These are phyloP conservation scores for Meleagris gallopavo DNA, from an alignment of 2,113 vertebrate genomes.

Conservation along the genomic window DNA sequence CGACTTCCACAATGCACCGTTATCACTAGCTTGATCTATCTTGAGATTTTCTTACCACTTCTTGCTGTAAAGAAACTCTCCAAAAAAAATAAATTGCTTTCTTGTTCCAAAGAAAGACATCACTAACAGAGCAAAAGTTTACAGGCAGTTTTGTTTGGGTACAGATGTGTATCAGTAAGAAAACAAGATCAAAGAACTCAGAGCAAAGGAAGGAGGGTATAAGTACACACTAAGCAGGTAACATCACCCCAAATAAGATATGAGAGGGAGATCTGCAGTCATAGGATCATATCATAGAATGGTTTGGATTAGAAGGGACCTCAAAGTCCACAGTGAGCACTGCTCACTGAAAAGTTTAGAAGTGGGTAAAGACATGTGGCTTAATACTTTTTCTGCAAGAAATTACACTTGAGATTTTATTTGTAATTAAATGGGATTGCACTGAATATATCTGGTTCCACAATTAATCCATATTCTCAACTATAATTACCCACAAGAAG, in stretches of 20 bases:
- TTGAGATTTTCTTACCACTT: background rate
- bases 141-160: background rate
- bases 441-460: background rate
- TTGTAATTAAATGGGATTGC: background rate
- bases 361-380: background rate
- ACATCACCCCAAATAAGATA: background rate
- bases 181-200: background rate
- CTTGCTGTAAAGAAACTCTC: background rate
- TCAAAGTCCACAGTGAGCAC: background rate
- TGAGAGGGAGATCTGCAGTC: background rate
- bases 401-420: background rate
- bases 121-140: background rate
- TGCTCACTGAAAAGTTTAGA: background rate
- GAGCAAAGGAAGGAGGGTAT: background rate
- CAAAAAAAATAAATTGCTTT: background rate
- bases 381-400: background rate
- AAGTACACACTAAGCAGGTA: background rate
- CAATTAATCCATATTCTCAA: background rate
- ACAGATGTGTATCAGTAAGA: background rate
- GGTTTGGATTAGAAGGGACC: background rate
- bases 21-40: background rate
- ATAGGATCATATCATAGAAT: background rate
- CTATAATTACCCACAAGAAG: background rate
- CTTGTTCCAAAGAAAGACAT: background rate
- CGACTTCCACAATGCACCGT: background rate